A percentile compares a stretch with the other conserved stretches of the same genome.
Evolutionary conservation across 2,888 invertebrate species (phyloP).

Genomic region (Limenitis arthemis): DNA sequence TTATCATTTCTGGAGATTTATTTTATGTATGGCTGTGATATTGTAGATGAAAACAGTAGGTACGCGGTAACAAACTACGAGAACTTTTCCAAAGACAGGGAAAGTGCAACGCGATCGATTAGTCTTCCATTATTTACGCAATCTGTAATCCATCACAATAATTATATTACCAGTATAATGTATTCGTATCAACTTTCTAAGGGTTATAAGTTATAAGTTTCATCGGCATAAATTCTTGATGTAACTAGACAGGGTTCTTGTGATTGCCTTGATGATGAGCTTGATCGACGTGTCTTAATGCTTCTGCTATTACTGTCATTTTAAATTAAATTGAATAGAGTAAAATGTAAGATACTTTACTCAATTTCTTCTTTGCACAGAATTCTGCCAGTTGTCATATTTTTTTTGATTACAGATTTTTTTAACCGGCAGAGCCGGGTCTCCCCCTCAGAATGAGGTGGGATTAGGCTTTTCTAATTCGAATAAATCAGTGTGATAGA

Average conservation of each 20-base stretch:
- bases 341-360: background rate
- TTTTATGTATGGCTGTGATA: too few species aligned
- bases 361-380: too few species aligned
- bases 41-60: too few species aligned
- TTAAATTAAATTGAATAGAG: conserved; percentile 14
- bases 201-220: conserved; percentile 8
- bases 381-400: too few species aligned
- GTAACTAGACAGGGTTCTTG: conserved; percentile 9
- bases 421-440: too few species aligned
- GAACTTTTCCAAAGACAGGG: background rate
- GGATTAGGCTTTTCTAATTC: too few species aligned
- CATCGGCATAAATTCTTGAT: conserved; percentile 11
- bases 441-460: too few species aligned
- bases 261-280: conserved; percentile 14
- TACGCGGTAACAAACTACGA: too few species aligned
- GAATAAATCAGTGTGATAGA: background rate
- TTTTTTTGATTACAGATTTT: too few species aligned
- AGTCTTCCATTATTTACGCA: background rate
- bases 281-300: conserved; percentile 16
- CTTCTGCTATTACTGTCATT: conserved; percentile 6
- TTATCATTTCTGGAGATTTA: too few species aligned
- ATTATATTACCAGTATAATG: conserved; percentile 8
- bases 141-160: conserved; percentile 7
- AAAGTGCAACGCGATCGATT: background rate
- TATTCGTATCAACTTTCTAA: conserved; percentile 14